phyloP scores from a whole-genome alignment of 1,140 invertebrate species.

The Hyles vespertilio region DNA sequence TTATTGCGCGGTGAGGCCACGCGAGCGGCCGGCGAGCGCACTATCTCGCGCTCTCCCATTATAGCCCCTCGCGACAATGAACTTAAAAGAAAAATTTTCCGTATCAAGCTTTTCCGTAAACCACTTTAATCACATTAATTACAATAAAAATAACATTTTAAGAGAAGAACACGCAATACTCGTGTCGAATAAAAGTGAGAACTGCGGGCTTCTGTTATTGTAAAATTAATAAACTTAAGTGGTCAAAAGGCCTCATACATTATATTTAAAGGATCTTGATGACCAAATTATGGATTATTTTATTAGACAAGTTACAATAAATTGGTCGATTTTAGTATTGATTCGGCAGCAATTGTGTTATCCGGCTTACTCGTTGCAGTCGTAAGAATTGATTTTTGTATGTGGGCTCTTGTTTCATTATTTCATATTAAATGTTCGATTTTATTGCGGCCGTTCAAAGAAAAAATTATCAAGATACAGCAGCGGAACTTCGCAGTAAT shows the following conservation, averaged over 20 bases:
- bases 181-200: not conserved
- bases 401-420: too few relatives aligned
- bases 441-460: too few relatives aligned
- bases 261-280: conserved; percentile 23
- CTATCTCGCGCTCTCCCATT: conserved; percentile 41
- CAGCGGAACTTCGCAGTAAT: too few relatives aligned
- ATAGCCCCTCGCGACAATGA: conserved; percentile 40
- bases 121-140: conserved; percentile 14
- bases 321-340: conserved; percentile 42
- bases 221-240: conserved; percentile 14
- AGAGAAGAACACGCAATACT: not conserved
- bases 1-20: conserved; percentile 57
- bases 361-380: conserved; percentile 30
- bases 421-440: too few relatives aligned
- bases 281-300: conserved; percentile 57
- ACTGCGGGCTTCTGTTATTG: not conserved
- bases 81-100: conserved; percentile 51
- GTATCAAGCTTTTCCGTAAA: conserved; percentile 35
- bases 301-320: conserved; percentile 63
- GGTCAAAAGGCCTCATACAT: conserved; percentile 26
- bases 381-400: conserved; percentile 52
- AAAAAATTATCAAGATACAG: too few relatives aligned
- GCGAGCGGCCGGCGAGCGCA: conserved; percentile 38
- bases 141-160: conserved; percentile 1
- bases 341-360: conserved; percentile 8